Base-by-base conservation (phyloP, 2,888 invertebrate genomes). In the Tetranychus truncatus region DNA sequence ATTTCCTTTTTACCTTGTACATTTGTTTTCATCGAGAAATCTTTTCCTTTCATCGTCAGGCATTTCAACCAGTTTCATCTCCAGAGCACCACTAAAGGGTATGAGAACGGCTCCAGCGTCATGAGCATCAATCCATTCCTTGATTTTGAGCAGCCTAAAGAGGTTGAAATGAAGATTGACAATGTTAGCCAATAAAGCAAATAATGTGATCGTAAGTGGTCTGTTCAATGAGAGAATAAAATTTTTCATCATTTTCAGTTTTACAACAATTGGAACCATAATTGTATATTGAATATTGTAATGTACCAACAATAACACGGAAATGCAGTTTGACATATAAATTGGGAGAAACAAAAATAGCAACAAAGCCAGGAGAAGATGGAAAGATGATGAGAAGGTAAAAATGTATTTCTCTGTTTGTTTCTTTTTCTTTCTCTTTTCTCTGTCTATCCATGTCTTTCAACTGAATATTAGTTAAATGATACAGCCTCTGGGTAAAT, bases 71-170 rank as follows among this genome's bases (percentile, higher is more conserved):
- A 96, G 82, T 83, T 91, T 90, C 76, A 87, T 86, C 84, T 99
- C 99, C 80, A 95, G 89, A 18, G 86, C 89, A 0, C 96, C 97
- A 21, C 95, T 96, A 85, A 99, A 97, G 0, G 97, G 97, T 78
- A 99, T 95, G 67, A 97, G 88, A 3, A 88, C 86, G 0, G 95
- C 89, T 2, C 96, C 96, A 0, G 95, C 91, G 82, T 99, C 99
- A 82, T 96, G 89, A 82, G 91, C 91, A 83, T 99, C 96, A 79
- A 99, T 91, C 95, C 95, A 99, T 83, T 95, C 95, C 83, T 99
- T 99, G 81, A 99, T 91, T 85, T 96, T 96, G 73, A 89, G 86
- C 81, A 95, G 86, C 93, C 92, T 92, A 81, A 66, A 78, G 79
- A 77, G 75, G 75, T 76, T 72, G 72, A 11, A 69, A 69, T 20